Evolutionary conservation across 2,888 invertebrate species (phyloP), one percentile per base, ranked within the genome.

Genomic region (Drosophila buzzatii): DNA sequence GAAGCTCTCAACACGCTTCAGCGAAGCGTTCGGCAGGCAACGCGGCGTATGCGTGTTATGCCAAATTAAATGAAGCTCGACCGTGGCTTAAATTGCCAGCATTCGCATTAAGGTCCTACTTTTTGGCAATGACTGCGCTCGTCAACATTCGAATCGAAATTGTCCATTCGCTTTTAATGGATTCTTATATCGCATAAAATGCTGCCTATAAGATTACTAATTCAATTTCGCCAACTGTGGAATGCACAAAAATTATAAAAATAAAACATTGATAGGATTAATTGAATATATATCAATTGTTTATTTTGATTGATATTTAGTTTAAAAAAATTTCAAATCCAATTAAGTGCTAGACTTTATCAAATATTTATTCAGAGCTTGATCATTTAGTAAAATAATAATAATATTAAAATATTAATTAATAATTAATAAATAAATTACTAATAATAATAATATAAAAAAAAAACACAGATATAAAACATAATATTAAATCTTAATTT

Each of bases 1-100:
- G 58, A 70, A 73, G 78, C 86, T 71, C 86, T 86, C 89, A 86
- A 86, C 90, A 88, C 89, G 86, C 86, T 88, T 85, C 86, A 90
- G 42, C 83, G 90, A 81, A 81, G 85, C 90, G 72, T 85, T 70
- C 77, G 73, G 65, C 69, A 70, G 60, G 69, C 73, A 81, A 82
- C 81, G 78, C 85, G 65, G 75, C 90, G 90, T 85, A 90, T 90
- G 86, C 79, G 79, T 73, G 70, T 79, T 90, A 61, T 89, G 85
- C 85, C 55, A 84, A 73, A 67, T 59, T 57, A 81, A 89, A 89
- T 83, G 81, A 70, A 68, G 75, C 82, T 64, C 69, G 65, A 66
- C 74, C 20, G 27, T 35, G 61, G 62, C 67, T 77, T 35, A 51
- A 67, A 68, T 58, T 53, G 71, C 57, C 14, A 42, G 14, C 49